These are phyloP conservation scores for Macrotrachela quadricornifera DNA, from an alignment of 1,140 invertebrate genomes.

Conservation along the genomic window DNA sequence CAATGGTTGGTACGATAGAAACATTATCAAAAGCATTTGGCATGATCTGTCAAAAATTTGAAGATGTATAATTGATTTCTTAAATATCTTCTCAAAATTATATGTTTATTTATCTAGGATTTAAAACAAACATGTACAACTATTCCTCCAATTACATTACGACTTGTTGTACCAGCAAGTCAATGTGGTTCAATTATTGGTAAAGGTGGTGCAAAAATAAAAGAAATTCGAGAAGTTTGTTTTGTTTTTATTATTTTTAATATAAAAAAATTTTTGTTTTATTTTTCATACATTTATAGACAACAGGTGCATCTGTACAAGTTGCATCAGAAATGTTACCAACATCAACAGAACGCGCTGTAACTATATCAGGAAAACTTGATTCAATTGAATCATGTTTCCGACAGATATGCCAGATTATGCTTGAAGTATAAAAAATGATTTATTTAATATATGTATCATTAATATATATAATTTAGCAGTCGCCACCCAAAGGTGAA, in stretches of 20 bases:
- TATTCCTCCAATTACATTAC: slow-evolving; percentile 54
- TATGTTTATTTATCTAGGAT: slow-evolving; percentile 13
- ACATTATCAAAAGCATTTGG: slow-evolving; percentile 95
- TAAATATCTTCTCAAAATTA: neutral
- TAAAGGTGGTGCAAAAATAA: slow-evolving; percentile 31
- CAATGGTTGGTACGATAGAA: slow-evolving; percentile 81
- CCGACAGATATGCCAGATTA: slow-evolving; percentile 94
- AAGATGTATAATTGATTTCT: slow-evolving; percentile 50
- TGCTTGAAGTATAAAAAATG: slow-evolving; percentile 54
- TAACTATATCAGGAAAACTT: slow-evolving; percentile 86
- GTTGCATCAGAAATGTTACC: slow-evolving; percentile 98
- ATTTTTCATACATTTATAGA: too few species aligned
- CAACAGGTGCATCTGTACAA: slow-evolving; percentile 43
- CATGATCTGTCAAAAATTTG: slow-evolving; percentile 96
- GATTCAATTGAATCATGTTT: slow-evolving; percentile 96
- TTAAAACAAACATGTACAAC: slow-evolving; percentile 28
- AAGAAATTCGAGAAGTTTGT: slow-evolving; percentile 30
- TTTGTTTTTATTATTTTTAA: neutral
- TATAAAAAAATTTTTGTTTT: too few species aligned
- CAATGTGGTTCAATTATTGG: slow-evolving; percentile 97
- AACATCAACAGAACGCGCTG: slow-evolving; percentile 94
- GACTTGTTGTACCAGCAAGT: slow-evolving; percentile 90
- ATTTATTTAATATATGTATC: too few species aligned
- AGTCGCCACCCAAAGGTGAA: slow-evolving; percentile 94
- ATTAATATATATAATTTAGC: slow-evolving; percentile 11